Evolutionary conservation across 2,888 invertebrate genomes (phyloP), one percentile per base, ranked within the genome.

Genomic region (Lamproptera curius): DNA sequence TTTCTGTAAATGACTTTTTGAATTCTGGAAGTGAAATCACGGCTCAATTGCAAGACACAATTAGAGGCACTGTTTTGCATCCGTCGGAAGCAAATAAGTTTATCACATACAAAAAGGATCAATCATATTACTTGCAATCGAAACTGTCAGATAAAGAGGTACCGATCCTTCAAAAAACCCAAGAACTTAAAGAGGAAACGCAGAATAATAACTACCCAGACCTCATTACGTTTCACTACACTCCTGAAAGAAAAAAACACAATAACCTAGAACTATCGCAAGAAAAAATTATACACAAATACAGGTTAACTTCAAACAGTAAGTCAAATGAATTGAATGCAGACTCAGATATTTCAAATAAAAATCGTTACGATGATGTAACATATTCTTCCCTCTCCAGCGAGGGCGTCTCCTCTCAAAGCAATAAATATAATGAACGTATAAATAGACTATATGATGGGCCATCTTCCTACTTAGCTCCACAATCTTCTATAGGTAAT

Each of bases 391-490:
- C n/a, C n/a, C n/a, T n/a, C n/a, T n/a, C n/a, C n/a, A n/a, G n/a
- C n/a, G n/a, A n/a, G n/a, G n/a, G n/a, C n/a, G n/a, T n/a, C n/a
- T n/a, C n/a, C n/a, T n/a, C n/a, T n/a, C n/a, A n/a, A n/a, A n/a
- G n/a, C n/a, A n/a, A n/a, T n/a, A n/a, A n/a, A n/a, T n/a, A n/a
- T n/a, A 67, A 67, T 53, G 66, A 67, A 51, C 52, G 59, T 26
- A 60, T 59, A 20, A 71, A 65, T 53, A 62, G 62, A 13, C 51
- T 82, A 13, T 87, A 86, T 47, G 63, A 70, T 38, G 86, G 85
- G 0, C 84, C 82, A 4, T 83, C 84, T n/a, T 86, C 87, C 0
- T 87, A 86, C 50, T 79, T 68, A 0, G 82, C 83, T 28, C 82
- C 85, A 13, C 86, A 86, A 54, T 67, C 73, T 2, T 82, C 83